Evolutionary conservation across 2,888 invertebrate genomes (phyloP).

Genomic region (Sesamia inferens): DNA sequence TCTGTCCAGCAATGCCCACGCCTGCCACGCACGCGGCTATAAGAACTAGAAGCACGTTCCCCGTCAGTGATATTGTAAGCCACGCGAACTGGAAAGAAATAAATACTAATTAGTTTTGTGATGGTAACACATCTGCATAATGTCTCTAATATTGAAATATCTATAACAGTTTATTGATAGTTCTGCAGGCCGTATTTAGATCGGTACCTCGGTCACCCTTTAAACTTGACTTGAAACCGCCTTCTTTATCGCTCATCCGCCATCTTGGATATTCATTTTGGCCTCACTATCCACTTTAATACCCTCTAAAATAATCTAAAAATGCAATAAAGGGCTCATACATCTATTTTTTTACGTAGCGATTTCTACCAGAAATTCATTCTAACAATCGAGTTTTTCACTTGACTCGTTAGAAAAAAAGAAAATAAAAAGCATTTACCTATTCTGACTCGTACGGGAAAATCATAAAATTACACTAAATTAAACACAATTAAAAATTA

Average conservation of each 20-base stretch:
- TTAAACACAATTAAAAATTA: no score
- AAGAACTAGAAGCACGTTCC: constrained; percentile 73
- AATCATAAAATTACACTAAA: no score
- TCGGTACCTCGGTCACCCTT: no score
- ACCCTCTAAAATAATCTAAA: neutral
- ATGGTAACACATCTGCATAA: no score
- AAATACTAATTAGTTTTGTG: neutral
- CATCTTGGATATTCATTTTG: neutral
- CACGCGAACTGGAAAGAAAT: constrained; percentile 77
- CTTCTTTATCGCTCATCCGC: neutral
- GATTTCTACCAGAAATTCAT: neutral
- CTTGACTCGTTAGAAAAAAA: neutral
- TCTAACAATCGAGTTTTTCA: neutral
- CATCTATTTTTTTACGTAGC: neutral
- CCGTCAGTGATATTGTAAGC: constrained; percentile 77
- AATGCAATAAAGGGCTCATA: neutral
- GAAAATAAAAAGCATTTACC: no score
- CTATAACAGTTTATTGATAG: neutral
- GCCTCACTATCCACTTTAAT: neutral
- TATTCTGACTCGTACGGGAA: no score
- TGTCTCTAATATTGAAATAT: neutral
- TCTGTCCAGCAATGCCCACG: constrained; percentile 81
- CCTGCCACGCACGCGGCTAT: constrained; percentile 75
- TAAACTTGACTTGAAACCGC: no score
- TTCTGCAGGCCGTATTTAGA: neutral